These are phyloP conservation scores for Theonella swinhoei DNA, from an alignment of 37 sponge, comb jelly and placozoan genomes.

Conservation along the genomic window DNA sequence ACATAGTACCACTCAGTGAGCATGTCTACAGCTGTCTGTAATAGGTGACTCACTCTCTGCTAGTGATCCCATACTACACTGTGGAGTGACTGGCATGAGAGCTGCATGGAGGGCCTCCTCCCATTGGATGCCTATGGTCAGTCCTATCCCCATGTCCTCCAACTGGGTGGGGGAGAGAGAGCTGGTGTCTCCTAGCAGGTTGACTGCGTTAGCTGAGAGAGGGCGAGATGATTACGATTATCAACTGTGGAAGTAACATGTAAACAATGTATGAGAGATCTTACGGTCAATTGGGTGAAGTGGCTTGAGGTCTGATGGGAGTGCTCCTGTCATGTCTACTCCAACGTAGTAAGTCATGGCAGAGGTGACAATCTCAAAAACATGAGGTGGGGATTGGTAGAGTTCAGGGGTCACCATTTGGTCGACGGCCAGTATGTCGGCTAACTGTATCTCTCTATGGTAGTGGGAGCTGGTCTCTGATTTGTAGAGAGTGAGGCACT, in stretches of 20 bases:
- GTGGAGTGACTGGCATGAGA: constrained; percentile 91
- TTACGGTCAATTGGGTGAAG: not conserved
- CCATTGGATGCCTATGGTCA: constrained; percentile 77
- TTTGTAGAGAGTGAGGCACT: constrained; percentile 76
- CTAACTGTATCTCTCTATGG: constrained; percentile 71
- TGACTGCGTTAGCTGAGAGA: constrained; percentile 5
- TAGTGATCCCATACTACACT: constrained; percentile 73
- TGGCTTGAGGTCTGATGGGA: constrained; percentile 48
- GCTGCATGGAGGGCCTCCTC: constrained; percentile 87
- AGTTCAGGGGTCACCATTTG: constrained; percentile 65
- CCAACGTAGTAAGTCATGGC: constrained; percentile 76
- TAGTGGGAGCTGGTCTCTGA: constrained; percentile 39
- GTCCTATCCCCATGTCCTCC: constrained; percentile 82
- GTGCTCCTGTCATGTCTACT: constrained; percentile 75
- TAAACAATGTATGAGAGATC: not conserved
- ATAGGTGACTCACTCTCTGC: constrained; percentile 59
- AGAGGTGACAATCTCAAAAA: constrained; percentile 87
- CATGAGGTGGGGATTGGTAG: constrained; percentile 78
- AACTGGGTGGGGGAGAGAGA: constrained; percentile 47
- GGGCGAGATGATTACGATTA: not conserved
- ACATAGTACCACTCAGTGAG: no score
- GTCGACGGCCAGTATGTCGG: constrained; percentile 84
- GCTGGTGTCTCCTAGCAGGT: constrained; percentile 48
- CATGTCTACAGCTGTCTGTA: no score
- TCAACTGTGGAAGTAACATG: not conserved